These are phyloP conservation scores for Xiphorhynchus erythropygius DNA, from an alignment of 2,797 vertebrate species.

Conservation along the genomic window DNA sequence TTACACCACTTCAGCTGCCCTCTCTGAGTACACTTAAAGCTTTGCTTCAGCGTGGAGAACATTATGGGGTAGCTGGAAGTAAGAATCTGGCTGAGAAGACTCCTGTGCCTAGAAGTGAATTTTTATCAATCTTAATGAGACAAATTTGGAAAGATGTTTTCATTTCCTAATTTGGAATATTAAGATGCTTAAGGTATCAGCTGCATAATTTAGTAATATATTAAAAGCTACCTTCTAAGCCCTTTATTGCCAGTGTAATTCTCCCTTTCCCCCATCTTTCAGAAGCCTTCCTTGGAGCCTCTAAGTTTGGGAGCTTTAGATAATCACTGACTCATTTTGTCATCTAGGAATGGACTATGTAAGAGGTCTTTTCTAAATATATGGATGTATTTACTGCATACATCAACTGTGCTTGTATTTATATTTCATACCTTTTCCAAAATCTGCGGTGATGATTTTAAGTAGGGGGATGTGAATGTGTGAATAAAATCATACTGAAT, in stretches of 20 bases:
- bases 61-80: background rate
- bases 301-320: background rate
- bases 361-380: constrained; percentile 34
- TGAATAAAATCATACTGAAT: constrained; percentile 24
- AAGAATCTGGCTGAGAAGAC: background rate
- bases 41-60: background rate
- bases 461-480: constrained; percentile 3
- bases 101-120: background rate
- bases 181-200: background rate
- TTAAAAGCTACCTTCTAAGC: background rate
- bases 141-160: background rate
- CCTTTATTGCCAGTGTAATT: background rate
- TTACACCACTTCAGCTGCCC: background rate
- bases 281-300: background rate
- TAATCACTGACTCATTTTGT: constrained; percentile 30
- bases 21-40: background rate
- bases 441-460: constrained; percentile 9
- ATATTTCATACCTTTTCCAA: constrained; percentile 39
- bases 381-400: constrained; percentile 12
- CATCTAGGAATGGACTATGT: constrained; percentile 5
- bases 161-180: background rate
- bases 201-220: background rate
- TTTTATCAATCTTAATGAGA: background rate
- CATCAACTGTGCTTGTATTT: constrained; percentile 12
- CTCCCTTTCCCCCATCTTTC: background rate